These are phyloP conservation scores for Ranitomeya variabilis DNA, from an alignment of 2,113 vertebrate genomes.

Conservation along the genomic window DNA sequence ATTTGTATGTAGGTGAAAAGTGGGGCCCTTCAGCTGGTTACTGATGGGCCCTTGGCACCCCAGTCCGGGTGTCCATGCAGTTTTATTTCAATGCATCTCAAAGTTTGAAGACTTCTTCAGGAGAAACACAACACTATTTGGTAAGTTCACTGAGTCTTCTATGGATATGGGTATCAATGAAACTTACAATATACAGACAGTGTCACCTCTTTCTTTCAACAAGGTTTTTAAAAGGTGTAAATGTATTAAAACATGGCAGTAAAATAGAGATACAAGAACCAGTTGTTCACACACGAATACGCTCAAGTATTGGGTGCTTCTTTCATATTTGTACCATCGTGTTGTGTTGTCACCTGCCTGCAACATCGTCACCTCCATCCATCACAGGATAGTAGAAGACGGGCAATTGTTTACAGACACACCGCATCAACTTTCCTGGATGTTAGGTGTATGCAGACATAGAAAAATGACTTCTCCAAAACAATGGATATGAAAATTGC, in stretches of 20 bases:
- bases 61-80: too few relatives aligned
- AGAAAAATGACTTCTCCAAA: conserved; percentile 72
- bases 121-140: too few relatives aligned
- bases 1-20: too few relatives aligned
- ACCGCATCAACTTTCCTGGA: conserved; percentile 71
- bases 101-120: too few relatives aligned
- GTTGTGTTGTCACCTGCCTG: conserved; percentile 48
- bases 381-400: conserved; percentile 67
- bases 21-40: too few relatives aligned
- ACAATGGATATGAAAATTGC: conserved; percentile 71
- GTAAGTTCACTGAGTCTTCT: too few relatives aligned
- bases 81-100: too few relatives aligned
- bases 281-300: conserved; percentile 1
- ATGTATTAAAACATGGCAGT: neutral
- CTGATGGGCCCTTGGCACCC: too few relatives aligned
- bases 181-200: too few relatives aligned
- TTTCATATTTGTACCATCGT: neutral
- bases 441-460: conserved; percentile 72
- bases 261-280: neutral
- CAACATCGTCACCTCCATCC: conserved; percentile 59
- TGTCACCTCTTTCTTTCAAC: neutral
- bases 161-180: too few relatives aligned
- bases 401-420: conserved; percentile 74
- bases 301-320: neutral
- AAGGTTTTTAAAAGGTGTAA: neutral